These are phyloP conservation scores for Micrasema longulum DNA, from an alignment of 1,140 invertebrate species.

Conservation along the genomic window DNA sequence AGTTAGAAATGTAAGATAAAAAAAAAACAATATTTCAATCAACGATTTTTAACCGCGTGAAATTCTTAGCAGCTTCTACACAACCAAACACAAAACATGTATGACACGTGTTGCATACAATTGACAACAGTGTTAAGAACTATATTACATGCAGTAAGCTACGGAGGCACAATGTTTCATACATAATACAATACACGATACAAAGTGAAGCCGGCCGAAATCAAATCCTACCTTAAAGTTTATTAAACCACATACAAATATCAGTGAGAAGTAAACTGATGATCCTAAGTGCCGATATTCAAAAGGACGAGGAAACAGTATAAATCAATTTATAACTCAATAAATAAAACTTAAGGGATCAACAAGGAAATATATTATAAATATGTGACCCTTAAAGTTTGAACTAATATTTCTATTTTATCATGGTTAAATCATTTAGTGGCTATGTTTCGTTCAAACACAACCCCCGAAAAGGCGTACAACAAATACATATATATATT, in stretches of 20 bases:
- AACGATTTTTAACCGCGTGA: too few species aligned
- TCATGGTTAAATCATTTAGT: background rate
- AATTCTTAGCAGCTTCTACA: background rate
- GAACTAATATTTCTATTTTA: background rate
- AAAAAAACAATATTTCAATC: too few species aligned
- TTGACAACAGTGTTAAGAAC: background rate
- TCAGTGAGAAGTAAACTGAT: too few species aligned
- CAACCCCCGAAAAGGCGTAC: background rate
- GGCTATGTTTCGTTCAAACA: background rate
- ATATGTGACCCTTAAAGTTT: background rate
- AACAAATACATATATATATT: background rate
- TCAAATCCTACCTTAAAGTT: too few species aligned
- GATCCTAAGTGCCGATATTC: too few species aligned
- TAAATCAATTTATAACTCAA: too few species aligned
- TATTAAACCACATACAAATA: too few species aligned
- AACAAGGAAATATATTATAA: constrained; percentile 6
- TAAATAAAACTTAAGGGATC: too few species aligned
- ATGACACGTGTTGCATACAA: background rate
- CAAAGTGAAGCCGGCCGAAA: background rate
- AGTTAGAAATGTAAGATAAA: too few species aligned
- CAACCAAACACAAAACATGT: constrained; percentile 16
- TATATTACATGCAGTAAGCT: background rate
- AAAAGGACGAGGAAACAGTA: too few species aligned
- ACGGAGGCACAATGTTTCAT: background rate
- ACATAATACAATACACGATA: constrained; percentile 1